Conservation (phyloP, 2,113 vertebrate genomes). For the Himantopus leucocephalus region DNA sequence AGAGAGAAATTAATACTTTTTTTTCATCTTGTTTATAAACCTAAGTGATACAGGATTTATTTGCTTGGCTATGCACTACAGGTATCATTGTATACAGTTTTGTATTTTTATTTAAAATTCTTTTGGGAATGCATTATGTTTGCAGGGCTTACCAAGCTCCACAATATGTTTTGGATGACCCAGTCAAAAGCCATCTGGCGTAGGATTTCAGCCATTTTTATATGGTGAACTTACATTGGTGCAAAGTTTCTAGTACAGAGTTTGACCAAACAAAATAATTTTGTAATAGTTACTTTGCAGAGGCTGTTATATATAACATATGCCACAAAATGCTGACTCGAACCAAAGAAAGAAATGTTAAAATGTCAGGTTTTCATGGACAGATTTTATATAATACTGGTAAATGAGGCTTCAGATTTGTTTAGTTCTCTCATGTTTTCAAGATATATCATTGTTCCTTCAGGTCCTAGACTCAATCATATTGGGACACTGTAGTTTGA, state of each 20-base stretch:
- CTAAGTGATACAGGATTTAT: slow-evolving; percentile 46
- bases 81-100: slow-evolving; percentile 38
- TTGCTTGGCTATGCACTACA: slow-evolving; percentile 12
- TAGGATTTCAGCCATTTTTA: not conserved
- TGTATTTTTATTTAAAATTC: slow-evolving; percentile 14
- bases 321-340: not conserved
- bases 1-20: slow-evolving; percentile 1
- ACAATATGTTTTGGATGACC: slow-evolving; percentile 46
- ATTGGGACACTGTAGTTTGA: not conserved
- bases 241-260: not conserved
- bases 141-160: not conserved
- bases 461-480: not conserved
- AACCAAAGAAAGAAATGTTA: not conserved
- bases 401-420: not conserved
- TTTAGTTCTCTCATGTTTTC: not conserved
- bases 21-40: slow-evolving; percentile 42
- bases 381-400: not conserved
- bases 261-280: not conserved
- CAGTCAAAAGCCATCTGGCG: slow-evolving; percentile 10
- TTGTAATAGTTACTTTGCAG: not conserved
- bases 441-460: not conserved
- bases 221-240: not conserved
- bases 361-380: not conserved
- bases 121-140: slow-evolving; percentile 15
- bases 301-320: not conserved